Evolutionary conservation across 2,888 invertebrate species (phyloP).

Genomic region (Sycophila texana): DNA sequence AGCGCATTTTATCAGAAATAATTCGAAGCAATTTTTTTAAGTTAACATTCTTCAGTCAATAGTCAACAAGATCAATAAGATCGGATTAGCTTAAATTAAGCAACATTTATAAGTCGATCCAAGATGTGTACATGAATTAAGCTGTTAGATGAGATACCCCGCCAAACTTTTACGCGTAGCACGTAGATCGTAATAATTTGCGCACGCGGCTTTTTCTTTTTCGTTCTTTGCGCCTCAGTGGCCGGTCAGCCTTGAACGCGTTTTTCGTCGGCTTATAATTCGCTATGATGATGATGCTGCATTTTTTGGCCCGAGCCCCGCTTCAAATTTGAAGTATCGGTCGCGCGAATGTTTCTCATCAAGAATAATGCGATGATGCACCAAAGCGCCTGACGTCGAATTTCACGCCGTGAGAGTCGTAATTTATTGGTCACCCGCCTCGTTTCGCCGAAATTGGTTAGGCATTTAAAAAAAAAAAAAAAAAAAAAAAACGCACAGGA

Average conservation of each 20-base stretch:
- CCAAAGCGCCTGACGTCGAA: neutral
- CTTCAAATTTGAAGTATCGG: slow-evolving; percentile 29
- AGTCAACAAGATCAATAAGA: no score
- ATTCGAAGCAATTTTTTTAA: no score
- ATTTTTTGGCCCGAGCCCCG: slow-evolving; percentile 18
- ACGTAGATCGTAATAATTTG: neutral
- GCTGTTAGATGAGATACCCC: neutral
- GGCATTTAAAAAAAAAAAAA: no score
- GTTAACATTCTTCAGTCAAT: no score
- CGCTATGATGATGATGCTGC: no score
- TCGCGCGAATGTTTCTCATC: neutral
- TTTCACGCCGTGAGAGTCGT: neutral
- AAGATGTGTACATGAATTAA: neutral
- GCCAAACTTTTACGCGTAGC: slow-evolving; percentile 26
- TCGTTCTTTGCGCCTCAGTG: neutral
- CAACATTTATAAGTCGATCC: no score
- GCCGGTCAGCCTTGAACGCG: slow-evolving; percentile 4
- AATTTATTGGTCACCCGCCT: neutral
- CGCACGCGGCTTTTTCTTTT: neutral
- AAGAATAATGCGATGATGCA: neutral
- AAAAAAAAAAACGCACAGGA: no score
- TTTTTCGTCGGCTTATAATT: slow-evolving; percentile 3
- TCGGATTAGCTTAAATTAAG: no score
- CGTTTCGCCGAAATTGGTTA: no score
- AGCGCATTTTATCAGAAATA: no score